phyloP scores from a whole-genome alignment of 2,888 invertebrate species.

The Plagodis dolabraria region DNA sequence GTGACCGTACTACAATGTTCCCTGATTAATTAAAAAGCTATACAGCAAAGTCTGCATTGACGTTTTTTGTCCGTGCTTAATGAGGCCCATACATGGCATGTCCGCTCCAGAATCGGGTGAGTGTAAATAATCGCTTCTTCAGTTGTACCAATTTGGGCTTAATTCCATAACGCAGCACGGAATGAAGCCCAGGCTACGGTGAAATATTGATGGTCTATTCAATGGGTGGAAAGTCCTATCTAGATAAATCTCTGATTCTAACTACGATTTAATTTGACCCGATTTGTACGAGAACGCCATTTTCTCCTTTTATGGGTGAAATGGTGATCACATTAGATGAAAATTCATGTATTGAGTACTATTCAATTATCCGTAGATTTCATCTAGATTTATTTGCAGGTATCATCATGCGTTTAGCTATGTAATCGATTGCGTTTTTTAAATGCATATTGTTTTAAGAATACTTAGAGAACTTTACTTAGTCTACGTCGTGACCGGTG shows the following conservation, averaged over 20 bases:
- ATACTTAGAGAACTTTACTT: too few relatives aligned
- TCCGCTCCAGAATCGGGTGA: constrained; percentile 66
- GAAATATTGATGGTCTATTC: constrained; percentile 62
- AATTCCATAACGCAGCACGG: constrained; percentile 37
- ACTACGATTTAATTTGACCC: constrained; percentile 18
- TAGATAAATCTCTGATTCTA: constrained; percentile 30
- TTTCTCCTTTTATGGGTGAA: constrained; percentile 13
- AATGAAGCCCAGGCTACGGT: constrained; percentile 5
- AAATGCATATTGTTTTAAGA: too few relatives aligned
- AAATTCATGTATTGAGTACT: too few relatives aligned
- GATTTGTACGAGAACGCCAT: constrained; percentile 15
- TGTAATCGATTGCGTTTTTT: too few relatives aligned
- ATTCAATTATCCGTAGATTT: too few relatives aligned
- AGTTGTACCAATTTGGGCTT: constrained; percentile 50
- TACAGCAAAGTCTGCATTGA: constrained; percentile 63
- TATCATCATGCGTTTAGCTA: too few relatives aligned
- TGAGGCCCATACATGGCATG: constrained; percentile 74
- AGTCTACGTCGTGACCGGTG: too few relatives aligned
- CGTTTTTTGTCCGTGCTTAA: constrained; percentile 69
- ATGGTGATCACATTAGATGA: constrained; percentile 7
- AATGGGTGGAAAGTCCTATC: constrained; percentile 39
- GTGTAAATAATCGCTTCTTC: constrained; percentile 52
- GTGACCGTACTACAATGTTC: constrained; percentile 25
- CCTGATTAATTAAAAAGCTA: constrained; percentile 71
- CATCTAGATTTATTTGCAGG: too few relatives aligned